Conservation (phyloP, 2,797 vertebrate species). For the Notolepis coatsorum region DNA sequence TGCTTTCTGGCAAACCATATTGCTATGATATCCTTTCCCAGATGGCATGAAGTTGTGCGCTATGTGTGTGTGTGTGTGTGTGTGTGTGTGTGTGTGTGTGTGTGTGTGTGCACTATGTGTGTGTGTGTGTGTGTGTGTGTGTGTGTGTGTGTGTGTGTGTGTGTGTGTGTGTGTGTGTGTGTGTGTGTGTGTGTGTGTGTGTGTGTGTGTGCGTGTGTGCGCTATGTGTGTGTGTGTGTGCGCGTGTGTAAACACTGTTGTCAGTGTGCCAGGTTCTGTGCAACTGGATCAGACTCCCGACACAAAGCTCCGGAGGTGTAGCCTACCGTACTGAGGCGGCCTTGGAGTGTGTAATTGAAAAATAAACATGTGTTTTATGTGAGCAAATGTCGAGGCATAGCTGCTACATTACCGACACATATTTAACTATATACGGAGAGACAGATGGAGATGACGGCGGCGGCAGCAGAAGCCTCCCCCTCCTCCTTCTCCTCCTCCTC, state of each 20-base stretch:
- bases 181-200: background rate
- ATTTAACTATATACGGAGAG: conserved; percentile 41
- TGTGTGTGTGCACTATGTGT: no score
- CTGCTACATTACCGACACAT: background rate
- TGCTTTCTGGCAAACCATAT: conserved; percentile 43
- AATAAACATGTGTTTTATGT: conserved; percentile 17
- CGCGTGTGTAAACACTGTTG: conserved; percentile 51
- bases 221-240: background rate
- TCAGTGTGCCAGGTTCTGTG: conserved; percentile 30
- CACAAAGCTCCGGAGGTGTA: conserved; percentile 30
- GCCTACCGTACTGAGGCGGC: conserved; percentile 12
- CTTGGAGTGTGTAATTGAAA: conserved; percentile 11
- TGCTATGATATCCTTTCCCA: conserved; percentile 52
- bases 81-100: background rate
- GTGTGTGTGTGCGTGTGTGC: background rate
- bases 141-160: no score
- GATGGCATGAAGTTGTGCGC: conserved; percentile 45
- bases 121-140: no score
- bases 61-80: background rate
- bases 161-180: no score
- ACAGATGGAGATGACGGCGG: conserved; percentile 65
- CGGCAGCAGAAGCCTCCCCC: conserved; percentile 42
- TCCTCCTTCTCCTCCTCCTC: background rate
- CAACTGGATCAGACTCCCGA: conserved; percentile 19
- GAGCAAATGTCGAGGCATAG: conserved; percentile 4